A percentile compares a stretch with the other conserved stretches of the same genome.
Conservation (phyloP, 2,113 vertebrate species). For the Beaufortia kweichowensis region DNA sequence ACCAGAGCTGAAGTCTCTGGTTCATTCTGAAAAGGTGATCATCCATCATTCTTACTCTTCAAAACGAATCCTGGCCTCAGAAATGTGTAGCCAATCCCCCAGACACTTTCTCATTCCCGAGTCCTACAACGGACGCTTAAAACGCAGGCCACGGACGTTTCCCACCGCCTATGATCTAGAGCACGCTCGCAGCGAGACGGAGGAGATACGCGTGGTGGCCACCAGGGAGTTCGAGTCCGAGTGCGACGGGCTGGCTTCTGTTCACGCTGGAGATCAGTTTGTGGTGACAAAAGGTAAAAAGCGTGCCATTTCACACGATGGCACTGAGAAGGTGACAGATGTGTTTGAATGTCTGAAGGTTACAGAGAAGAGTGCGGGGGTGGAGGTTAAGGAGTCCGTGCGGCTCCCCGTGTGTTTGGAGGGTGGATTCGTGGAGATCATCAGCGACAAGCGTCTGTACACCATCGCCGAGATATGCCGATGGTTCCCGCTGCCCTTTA, state of each 20-base stretch:
- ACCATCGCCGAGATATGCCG: conserved; percentile 74
- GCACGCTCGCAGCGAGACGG: conserved; percentile 74
- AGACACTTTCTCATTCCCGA: conserved; percentile 82
- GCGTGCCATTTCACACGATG: conserved; percentile 65
- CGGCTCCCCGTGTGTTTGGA: conserved; percentile 81
- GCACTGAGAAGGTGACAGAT: conserved; percentile 60
- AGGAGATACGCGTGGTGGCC: conserved; percentile 79
- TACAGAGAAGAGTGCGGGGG: conserved; percentile 54
- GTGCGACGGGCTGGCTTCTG: conserved; percentile 71
- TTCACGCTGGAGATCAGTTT: conserved; percentile 81
- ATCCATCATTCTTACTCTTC: conserved; percentile 76
- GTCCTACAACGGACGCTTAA: conserved; percentile 84
- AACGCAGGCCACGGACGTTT: conserved; percentile 80
- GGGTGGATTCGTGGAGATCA: conserved; percentile 82
- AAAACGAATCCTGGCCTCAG: conserved; percentile 77
- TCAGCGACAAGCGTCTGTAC: conserved; percentile 81
- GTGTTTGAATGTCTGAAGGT: conserved; percentile 78
- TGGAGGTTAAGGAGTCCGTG: conserved; percentile 58
- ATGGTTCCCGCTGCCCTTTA: conserved; percentile 79
- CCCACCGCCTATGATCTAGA: conserved; percentile 82
- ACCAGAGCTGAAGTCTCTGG: conserved; percentile 61
- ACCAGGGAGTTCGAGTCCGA: conserved; percentile 75
- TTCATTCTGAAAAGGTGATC: conserved; percentile 71
- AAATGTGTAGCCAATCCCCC: conserved; percentile 74
- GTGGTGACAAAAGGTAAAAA: conserved; percentile 70